Conservation (phyloP, 2,888 invertebrate species). For the Cryptosula pallasiana region DNA sequence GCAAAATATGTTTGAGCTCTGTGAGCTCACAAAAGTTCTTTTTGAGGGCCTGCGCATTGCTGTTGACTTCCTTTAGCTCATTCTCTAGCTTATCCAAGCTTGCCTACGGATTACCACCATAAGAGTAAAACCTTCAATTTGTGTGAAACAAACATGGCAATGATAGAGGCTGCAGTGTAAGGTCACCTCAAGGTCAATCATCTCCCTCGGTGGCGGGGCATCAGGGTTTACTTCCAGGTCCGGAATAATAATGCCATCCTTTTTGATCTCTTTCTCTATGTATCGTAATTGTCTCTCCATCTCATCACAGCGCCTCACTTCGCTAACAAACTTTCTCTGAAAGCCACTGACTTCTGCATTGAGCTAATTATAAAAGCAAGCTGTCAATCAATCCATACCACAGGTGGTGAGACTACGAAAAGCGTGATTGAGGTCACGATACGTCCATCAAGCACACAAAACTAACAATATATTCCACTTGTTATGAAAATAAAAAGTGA, state of each 20-base stretch:
- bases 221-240: conserved; percentile 88
- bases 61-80: conserved; percentile 93
- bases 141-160: no score
- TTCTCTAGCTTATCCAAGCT: conserved; percentile 94
- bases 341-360: conserved; percentile 97
- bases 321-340: conserved; percentile 96
- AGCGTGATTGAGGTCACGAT: no score
- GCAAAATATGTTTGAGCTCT: conserved; percentile 90
- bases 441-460: no score
- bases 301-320: conserved; percentile 94
- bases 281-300: conserved; percentile 97
- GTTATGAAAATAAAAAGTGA: no score
- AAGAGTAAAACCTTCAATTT: not conserved
- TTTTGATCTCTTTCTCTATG: conserved; percentile 92
- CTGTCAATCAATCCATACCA: no score
- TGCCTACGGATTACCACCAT: conserved; percentile 45
- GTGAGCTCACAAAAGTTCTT: conserved; percentile 91
- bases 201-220: conserved; percentile 97
- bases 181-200: conserved; percentile 91
- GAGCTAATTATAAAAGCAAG: conserved; percentile 63
- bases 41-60: conserved; percentile 93
- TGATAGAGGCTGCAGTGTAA: no score
- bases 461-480: no score
- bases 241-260: conserved; percentile 90
- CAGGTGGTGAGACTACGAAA: no score